Evolutionary conservation across 1,140 invertebrate species (phyloP).

Genomic region (Pantala flavescens): DNA sequence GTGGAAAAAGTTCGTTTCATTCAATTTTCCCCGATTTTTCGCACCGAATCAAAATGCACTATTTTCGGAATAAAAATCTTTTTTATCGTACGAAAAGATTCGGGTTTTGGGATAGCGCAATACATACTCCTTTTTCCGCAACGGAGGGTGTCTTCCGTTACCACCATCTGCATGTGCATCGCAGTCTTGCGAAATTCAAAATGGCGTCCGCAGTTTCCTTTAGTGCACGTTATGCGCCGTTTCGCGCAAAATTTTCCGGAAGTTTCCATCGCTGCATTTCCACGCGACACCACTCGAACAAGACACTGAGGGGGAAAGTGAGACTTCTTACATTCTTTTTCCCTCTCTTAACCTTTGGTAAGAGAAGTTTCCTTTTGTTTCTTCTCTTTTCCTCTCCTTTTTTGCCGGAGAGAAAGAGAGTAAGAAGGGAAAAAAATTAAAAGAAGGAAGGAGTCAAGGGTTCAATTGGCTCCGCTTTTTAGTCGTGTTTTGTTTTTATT

Average conservation of each 20-base stretch:
- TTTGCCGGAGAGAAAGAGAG: not conserved
- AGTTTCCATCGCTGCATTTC: constrained; percentile 1
- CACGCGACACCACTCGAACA: constrained; percentile 1
- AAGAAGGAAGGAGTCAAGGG: not conserved
- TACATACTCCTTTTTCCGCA: too few species aligned
- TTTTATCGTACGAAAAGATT: too few species aligned
- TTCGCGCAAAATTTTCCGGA: not conserved
- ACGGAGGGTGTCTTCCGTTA: too few species aligned
- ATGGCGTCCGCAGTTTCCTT: constrained; percentile 7
- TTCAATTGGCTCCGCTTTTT: constrained; percentile 6
- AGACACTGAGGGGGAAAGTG: not conserved
- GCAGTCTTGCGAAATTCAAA: not conserved
- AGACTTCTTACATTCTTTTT: not conserved
- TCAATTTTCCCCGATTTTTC: too few species aligned
- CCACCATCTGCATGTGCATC: not conserved
- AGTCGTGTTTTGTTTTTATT: too few species aligned
- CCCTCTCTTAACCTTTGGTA: too few species aligned
- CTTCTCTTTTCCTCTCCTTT: not conserved
- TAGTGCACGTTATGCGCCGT: constrained; percentile 3
- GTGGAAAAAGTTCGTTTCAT: too few species aligned
- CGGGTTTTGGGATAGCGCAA: too few species aligned
- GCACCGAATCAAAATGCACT: too few species aligned
- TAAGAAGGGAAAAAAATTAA: not conserved
- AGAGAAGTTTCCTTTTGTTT: too few species aligned
- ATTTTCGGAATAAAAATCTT: too few species aligned